A percentile compares a stretch with the other conserved stretches of the same genome.
Conservation (phyloP, 1,140 invertebrate genomes). For the Pollicipes pollicipes region DNA sequence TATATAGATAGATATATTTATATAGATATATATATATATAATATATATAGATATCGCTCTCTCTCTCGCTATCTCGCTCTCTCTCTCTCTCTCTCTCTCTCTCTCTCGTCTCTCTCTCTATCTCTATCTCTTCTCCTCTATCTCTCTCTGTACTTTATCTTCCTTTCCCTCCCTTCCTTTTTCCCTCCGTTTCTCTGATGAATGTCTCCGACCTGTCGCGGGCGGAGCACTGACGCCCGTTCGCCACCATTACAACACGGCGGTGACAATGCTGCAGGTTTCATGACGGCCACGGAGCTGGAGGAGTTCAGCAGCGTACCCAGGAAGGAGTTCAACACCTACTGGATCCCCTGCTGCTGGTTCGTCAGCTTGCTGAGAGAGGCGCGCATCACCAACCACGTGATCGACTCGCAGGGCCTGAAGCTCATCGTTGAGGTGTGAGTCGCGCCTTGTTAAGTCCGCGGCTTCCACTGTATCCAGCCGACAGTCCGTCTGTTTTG, state of each 20-base stretch:
- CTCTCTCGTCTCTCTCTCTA: no score
- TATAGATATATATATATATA: no score
- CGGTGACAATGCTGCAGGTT: no score
- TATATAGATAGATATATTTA: no score
- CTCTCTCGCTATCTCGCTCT: not conserved
- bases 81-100: conserved; percentile 6
- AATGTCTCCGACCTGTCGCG: no score
- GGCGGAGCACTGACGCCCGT: no score
- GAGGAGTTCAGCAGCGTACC: conserved; percentile 41
- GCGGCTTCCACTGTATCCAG: no score
- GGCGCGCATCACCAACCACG: conserved; percentile 31
- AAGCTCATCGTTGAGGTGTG: conserved; percentile 46
- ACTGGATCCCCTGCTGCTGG: conserved; percentile 50
- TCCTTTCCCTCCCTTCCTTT: not conserved
- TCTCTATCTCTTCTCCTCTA: not conserved
- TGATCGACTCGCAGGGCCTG: conserved; percentile 39
- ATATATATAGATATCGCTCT: not conserved
- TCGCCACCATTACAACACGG: no score
- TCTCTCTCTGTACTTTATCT: not conserved
- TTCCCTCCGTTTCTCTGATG: not conserved
- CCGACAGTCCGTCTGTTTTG: no score
- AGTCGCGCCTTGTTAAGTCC: not conserved
- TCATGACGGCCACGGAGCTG: conserved; percentile 41
- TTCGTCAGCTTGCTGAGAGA: conserved; percentile 42
- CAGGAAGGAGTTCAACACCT: conserved; percentile 44